Conservation (phyloP, 2,888 invertebrate genomes). For the Polymixis flavicincta region DNA sequence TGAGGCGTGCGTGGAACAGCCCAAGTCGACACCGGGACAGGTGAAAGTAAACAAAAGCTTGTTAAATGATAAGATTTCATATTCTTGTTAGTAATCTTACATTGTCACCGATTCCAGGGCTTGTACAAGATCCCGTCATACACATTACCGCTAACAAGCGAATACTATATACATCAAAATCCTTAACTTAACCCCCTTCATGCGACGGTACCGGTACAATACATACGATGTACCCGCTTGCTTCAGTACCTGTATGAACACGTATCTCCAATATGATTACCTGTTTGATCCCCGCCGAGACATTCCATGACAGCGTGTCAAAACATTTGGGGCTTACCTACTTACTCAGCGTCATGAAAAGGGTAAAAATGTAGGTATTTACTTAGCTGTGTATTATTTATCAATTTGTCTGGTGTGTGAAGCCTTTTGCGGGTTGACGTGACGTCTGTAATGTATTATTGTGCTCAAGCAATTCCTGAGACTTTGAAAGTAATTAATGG, state of each 20-base stretch:
- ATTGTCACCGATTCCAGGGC: neutral
- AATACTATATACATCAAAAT: neutral
- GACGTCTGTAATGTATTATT: neutral
- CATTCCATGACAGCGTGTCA: slow-evolving; percentile 62
- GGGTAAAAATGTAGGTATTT: slow-evolving; percentile 38
- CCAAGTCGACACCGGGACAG: too few relatives aligned
- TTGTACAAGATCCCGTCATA: neutral
- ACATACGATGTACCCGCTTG: neutral
- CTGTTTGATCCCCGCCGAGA: slow-evolving; percentile 54
- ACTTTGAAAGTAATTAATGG: neutral
- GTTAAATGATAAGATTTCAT: neutral
- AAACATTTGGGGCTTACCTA: slow-evolving; percentile 61
- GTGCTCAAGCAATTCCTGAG: neutral
- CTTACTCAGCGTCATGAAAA: slow-evolving; percentile 24
- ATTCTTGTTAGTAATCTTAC: neutral
- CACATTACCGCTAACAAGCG: slow-evolving; percentile 3
- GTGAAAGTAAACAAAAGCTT: too few relatives aligned
- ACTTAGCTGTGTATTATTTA: slow-evolving; percentile 19
- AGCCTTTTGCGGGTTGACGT: neutral
- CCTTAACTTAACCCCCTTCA: neutral
- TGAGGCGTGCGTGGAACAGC: too few relatives aligned
- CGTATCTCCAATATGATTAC: slow-evolving; percentile 55
- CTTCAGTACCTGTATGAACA: slow-evolving; percentile 18
- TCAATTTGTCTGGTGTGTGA: slow-evolving; percentile 10
- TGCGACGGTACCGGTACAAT: neutral